Evolutionary conservation across 2,113 vertebrate genomes (phyloP).

Genomic region (Aleadryas rufinucha): DNA sequence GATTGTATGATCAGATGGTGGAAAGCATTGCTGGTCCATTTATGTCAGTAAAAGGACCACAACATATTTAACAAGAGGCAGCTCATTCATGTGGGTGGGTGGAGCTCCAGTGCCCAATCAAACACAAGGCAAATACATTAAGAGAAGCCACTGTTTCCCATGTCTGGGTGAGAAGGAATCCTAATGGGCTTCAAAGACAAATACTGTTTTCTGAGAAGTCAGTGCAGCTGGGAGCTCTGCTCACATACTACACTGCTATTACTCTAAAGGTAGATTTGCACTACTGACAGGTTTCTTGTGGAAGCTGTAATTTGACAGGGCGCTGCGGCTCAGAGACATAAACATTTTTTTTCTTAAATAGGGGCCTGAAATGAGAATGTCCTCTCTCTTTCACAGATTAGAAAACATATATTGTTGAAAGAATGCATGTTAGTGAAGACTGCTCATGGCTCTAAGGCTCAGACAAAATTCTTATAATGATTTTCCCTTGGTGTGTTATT

Average conservation of each 20-base stretch:
- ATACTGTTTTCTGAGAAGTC: not conserved
- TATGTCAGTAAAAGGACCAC: not conserved
- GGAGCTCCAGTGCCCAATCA: not conserved
- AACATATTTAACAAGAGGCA: not conserved
- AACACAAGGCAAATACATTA: not conserved
- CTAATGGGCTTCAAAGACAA: not conserved
- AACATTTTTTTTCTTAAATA: not conserved
- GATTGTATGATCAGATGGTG: not conserved
- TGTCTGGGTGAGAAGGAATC: not conserved
- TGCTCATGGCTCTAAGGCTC: not conserved
- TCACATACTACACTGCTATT: not conserved
- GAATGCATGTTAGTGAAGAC: fast-evolving
- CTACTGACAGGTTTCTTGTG: not conserved
- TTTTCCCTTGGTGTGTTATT: not conserved
- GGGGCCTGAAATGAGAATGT: not conserved
- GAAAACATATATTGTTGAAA: not conserved
- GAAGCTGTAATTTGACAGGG: not conserved
- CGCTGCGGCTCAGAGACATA: not conserved
- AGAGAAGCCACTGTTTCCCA: not conserved
- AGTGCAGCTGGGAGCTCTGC: not conserved
- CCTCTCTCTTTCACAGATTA: not conserved
- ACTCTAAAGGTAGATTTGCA: not conserved
- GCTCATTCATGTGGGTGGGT: not conserved
- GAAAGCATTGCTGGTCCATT: not conserved
- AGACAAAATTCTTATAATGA: not conserved